These are phyloP conservation scores for Haliclystus octoradiatus DNA, from an alignment of 30 jellyfish, hydroid and myxozoan species.

Conservation along the genomic window DNA sequence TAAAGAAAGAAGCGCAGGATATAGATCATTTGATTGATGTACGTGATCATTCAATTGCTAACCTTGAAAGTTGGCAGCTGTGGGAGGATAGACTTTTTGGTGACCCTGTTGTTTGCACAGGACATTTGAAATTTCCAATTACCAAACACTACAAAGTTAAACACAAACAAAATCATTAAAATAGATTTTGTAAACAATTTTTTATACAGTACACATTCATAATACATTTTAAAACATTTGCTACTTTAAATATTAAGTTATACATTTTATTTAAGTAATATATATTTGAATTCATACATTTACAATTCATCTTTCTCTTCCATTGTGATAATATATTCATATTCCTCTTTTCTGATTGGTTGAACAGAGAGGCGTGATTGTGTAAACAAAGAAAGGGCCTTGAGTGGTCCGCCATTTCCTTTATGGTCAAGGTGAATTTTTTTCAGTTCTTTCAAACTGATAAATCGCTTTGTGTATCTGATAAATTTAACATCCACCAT, in stretches of 20 bases:
- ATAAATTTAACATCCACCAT: slow-evolving; percentile 83
- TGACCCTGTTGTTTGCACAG: slow-evolving; percentile 6
- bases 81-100: not conserved
- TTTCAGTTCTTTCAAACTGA: slow-evolving; percentile 60
- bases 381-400: slow-evolving; percentile 59
- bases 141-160: not conserved
- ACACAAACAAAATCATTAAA: no score
- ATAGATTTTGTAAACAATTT: no score
- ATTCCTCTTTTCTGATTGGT: slow-evolving; percentile 74
- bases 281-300: no score
- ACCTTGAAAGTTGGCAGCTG: not conserved
- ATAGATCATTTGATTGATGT: not conserved
- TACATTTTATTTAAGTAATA: no score
- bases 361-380: slow-evolving; percentile 79
- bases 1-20: not conserved
- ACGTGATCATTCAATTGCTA: not conserved
- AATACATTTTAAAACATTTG: no score
- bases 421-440: slow-evolving; percentile 50
- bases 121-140: not conserved
- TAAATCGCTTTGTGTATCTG: slow-evolving; percentile 53
- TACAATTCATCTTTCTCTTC: no score
- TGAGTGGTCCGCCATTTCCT: slow-evolving; percentile 50
- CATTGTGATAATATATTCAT: slow-evolving; percentile 43
- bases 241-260: no score
- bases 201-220: no score